phyloP scores from a whole-genome alignment of 2,888 invertebrate species.

The Hemithea aestivaria region DNA sequence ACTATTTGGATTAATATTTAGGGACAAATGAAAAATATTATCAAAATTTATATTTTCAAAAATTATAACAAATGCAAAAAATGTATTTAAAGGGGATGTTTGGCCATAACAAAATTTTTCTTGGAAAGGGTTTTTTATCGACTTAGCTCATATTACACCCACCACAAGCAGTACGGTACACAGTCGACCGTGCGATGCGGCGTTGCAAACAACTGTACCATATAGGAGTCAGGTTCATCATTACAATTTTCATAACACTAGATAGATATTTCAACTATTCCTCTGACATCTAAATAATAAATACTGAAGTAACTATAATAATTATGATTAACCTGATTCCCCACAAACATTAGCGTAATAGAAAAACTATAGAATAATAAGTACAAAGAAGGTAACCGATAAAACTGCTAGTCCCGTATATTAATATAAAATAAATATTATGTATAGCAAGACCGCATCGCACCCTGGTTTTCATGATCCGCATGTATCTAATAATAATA shows the following conservation, averaged over 20 bases:
- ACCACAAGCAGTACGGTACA: slow-evolving; percentile 71
- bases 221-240: slow-evolving; percentile 62
- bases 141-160: slow-evolving; percentile 68
- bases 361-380: slow-evolving; percentile 69
- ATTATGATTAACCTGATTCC: slow-evolving; percentile 63
- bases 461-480: slow-evolving; percentile 77
- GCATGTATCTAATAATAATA: slow-evolving; percentile 72
- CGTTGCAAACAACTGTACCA: slow-evolving; percentile 55
- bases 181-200: slow-evolving; percentile 72
- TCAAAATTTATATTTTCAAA: slow-evolving; percentile 80
- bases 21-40: slow-evolving; percentile 77
- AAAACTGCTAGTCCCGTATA: slow-evolving; percentile 74
- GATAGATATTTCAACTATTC: slow-evolving; percentile 1
- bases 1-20: slow-evolving; percentile 80
- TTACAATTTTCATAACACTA: slow-evolving; percentile 9
- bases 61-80: slow-evolving; percentile 78
- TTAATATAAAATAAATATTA: slow-evolving; percentile 43
- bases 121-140: slow-evolving; percentile 72
- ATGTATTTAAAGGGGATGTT: slow-evolving; percentile 74
- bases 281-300: not conserved
- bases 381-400: slow-evolving; percentile 71
- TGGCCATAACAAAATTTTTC: slow-evolving; percentile 74
- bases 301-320: slow-evolving; percentile 18
- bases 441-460: slow-evolving; percentile 64
- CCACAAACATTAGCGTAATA: slow-evolving; percentile 74